Evolutionary conservation across 2,888 invertebrate genomes (phyloP), one percentile per base, ranked within the genome.

Genomic region (Ophion costatus): DNA sequence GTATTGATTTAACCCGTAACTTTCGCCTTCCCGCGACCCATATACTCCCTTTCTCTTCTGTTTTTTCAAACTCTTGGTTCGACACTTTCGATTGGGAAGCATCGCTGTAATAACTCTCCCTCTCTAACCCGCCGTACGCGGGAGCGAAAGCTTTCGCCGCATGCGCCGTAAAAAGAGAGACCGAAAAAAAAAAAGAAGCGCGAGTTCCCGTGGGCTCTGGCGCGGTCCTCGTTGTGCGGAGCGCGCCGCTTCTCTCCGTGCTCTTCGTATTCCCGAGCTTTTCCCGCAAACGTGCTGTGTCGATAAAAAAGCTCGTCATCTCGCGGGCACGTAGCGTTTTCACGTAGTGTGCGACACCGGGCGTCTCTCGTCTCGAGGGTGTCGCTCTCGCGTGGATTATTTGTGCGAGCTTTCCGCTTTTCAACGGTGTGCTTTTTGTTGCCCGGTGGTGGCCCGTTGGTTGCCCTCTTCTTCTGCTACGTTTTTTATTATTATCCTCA

Each of bases 231-330:
- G 57, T 67, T 75, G 80, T 59, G 29, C 45, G 67, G 59, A 57
- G 66, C 66, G 73, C 66, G 59, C 86, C 86, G 86, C n/a, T 87
- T 87, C 89, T 88, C 88, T 88, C 88, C 88, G 88, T 88, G 86
- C 89, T 89, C 89, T 88, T 88, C 88, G 87, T 89, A 78, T 89
- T 75, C 74, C 70, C 79, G 64, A 83, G 75, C 80, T 77, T 82
- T 81, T 73, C 74, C 63, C 81, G 80, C 63, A 51, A 64, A 78
- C 78, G 83, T 82, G 51, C 14, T 17, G 51, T 86, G 90, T 91
- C 91, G 91, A 92, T 92, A 91, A 92, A 92, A 92, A 92, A 92
- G 92, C 91, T 92, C 87, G 88, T 51, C 45, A 11, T 71, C 83
- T 76, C 85, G 85, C 78, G 82, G 75, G 82, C 78, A 64, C 67